These are phyloP conservation scores for Agelastica alni DNA, from an alignment of 2,888 invertebrate genomes.

Conservation along the genomic window DNA sequence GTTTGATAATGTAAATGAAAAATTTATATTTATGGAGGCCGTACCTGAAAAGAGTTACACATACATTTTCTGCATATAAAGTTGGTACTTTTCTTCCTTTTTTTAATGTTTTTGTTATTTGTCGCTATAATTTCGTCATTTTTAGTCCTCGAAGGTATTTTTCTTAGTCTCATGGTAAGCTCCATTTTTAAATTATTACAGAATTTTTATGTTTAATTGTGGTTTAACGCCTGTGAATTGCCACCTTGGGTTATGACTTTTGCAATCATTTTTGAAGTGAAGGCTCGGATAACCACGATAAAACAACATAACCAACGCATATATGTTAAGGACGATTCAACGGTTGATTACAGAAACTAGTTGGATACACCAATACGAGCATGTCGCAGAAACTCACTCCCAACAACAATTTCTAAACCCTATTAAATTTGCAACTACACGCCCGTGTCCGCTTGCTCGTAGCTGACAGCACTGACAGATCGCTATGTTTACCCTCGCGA, in stretches of 20 bases:
- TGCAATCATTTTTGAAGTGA: constrained; percentile 17
- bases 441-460: no score
- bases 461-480: no score
- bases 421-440: no score
- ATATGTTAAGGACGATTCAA: no score
- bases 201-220: constrained; percentile 29
- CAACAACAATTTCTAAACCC: no score
- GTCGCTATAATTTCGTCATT: constrained; percentile 27
- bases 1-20: no score
- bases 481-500: no score
- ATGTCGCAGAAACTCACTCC: no score
- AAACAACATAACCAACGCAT: no score
- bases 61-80: constrained; percentile 32
- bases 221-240: constrained; percentile 38
- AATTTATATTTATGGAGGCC: no score
- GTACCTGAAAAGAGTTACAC: constrained; percentile 26
- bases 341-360: no score
- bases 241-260: constrained; percentile 31
- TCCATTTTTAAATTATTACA: constrained; percentile 33
- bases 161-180: constrained; percentile 39
- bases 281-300: not conserved
- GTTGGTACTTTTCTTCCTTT: constrained; percentile 23
- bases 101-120: constrained; percentile 30
- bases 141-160: constrained; percentile 33
- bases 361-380: no score